A percentile compares a stretch with the other conserved stretches of the same genome.
Conservation (phyloP, 2,113 vertebrate species). For the Arenaria interpres region DNA sequence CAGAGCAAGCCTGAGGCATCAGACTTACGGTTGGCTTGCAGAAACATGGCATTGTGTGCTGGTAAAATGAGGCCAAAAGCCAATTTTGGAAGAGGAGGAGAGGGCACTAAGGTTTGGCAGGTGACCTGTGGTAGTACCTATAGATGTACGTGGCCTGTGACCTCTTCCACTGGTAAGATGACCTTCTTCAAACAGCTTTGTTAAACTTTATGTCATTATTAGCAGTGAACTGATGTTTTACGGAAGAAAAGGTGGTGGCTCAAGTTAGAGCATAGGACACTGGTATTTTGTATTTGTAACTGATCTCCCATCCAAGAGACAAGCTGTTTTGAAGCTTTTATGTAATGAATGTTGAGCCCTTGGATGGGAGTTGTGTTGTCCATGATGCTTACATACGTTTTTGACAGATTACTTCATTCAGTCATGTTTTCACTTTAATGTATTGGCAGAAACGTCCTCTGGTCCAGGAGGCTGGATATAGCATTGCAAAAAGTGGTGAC, state of each 20-base stretch:
- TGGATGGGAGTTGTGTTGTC: neutral
- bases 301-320: neutral
- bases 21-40: neutral
- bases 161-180: neutral
- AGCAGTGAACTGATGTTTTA: neutral
- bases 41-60: neutral
- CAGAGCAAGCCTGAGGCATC: neutral
- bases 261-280: neutral
- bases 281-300: neutral
- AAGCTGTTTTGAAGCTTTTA: neutral
- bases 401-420: neutral
- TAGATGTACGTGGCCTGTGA: neutral
- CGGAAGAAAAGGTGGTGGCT: neutral
- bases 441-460: slow-evolving; percentile 20
- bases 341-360: neutral
- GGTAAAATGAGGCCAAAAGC: neutral
- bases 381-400: fast-evolving
- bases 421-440: neutral
- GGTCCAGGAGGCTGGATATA: neutral
- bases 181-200: neutral
- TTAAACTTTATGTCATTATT: neutral
- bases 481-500: neutral
- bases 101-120: neutral
- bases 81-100: neutral
- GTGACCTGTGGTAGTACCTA: neutral